Evolutionary conservation across 2,113 vertebrate species (phyloP), one percentile per base, ranked within the genome.

Genomic region (Hydropotes inermis): DNA sequence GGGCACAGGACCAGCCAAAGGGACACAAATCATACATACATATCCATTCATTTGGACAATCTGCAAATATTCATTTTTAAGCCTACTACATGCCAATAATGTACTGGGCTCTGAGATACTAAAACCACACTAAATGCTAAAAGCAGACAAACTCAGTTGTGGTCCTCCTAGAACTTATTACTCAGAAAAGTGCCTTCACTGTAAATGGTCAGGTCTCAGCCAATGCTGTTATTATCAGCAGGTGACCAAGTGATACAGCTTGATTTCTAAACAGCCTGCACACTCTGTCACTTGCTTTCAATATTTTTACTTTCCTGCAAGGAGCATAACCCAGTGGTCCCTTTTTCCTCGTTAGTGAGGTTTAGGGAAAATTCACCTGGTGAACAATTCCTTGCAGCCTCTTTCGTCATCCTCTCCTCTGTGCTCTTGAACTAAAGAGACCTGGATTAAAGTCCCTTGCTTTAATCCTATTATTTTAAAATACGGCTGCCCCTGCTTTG

Each of bases 401-500:
- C n/a, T 94, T 96, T 93, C 12, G 3, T 64, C 58, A 92, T 11
- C 52, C 33, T 98, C 33, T 88, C 87, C 76, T 94, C 67, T 7
- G 1, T 52, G 76, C 76, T 85, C 90, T 96, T 96, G 91, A 93
- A 82, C 82, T 84, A 92, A 61, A 61, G 85, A 94, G 90, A 90
- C 79, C 84, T 95, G 97, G 94, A 94, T 97, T 97, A 78, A 97
- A 98, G 91, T 94, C 43, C 21, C 91, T 94, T 94, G 52, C 33
- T 88, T 36, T 97, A 97, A 96, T 94, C 88, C 93, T 86, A 96
- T 97, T 97, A 97, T 98, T 97, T 97, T 97, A 97, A 98, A 98
- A 98, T 79, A 98, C 0, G 11, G 19, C 88, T 94, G n/a, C 67
- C 54, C 60, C 64, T 1, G 2, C 87, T 95, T 94, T 89, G 64